A percentile compares a stretch with the other conserved stretches of the same genome.
phyloP scores from a whole-genome alignment of 2,113 vertebrate genomes.

The Poecile atricapillus region DNA sequence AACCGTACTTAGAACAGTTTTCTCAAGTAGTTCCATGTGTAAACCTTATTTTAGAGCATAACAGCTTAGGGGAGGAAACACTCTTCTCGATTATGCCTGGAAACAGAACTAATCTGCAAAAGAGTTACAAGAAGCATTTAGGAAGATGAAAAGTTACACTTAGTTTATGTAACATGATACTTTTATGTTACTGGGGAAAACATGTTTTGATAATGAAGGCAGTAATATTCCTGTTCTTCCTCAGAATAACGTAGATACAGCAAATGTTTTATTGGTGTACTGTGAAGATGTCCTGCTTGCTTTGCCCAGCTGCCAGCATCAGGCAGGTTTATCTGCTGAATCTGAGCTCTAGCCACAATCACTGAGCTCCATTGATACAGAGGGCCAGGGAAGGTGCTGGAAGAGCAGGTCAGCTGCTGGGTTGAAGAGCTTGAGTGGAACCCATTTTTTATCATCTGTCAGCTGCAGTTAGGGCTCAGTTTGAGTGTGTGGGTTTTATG shows the following conservation, averaged over 20 bases:
- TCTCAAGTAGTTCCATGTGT: not conserved
- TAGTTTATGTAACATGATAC: not conserved
- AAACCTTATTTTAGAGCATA: not conserved
- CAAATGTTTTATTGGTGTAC: not conserved
- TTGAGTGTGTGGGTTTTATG: not conserved
- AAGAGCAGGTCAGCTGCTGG: not conserved
- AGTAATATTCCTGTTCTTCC: not conserved
- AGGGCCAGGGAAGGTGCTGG: not conserved
- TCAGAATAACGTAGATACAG: not conserved
- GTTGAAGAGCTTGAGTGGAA: not conserved
- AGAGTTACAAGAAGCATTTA: not conserved
- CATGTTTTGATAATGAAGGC: not conserved
- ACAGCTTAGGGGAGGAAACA: not conserved
- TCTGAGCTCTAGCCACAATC: not conserved
- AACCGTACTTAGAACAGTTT: not conserved
- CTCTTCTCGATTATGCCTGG: not conserved
- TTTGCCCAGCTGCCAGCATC: not conserved
- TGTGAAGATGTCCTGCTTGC: not conserved
- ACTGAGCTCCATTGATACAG: not conserved
- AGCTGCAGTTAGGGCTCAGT: not conserved
- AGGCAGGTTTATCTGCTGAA: not conserved
- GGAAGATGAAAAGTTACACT: not conserved
- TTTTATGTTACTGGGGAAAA: not conserved
- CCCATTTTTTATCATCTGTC: not conserved
- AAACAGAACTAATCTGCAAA: not conserved